A percentile compares a stretch with the other conserved stretches of the same genome.
Evolutionary conservation across 2,888 invertebrate genomes (phyloP).

Genomic region (Noctua comes): DNA sequence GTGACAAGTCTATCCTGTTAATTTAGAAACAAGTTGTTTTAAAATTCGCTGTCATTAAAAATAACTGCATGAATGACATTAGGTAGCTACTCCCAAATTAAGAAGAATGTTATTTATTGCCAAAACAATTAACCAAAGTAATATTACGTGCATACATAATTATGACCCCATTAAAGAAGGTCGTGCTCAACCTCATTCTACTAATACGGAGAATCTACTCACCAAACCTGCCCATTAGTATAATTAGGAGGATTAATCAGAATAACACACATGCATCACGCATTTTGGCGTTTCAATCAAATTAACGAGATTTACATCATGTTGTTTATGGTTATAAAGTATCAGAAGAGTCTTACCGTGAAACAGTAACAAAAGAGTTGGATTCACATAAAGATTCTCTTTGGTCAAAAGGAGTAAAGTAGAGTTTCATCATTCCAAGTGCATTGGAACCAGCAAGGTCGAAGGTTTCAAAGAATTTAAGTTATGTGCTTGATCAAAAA

Average conservation of each 20-base stretch:
- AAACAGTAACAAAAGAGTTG: constrained; percentile 7
- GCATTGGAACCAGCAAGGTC: constrained; percentile 6
- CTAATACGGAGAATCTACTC: constrained; percentile 27
- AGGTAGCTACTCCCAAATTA: constrained; percentile 10
- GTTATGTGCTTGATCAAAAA: neutral
- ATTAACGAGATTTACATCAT: constrained; percentile 23
- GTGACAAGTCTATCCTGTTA: neutral
- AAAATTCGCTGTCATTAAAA: constrained; percentile 16
- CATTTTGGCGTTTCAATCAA: constrained; percentile 25
- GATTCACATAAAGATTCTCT: neutral
- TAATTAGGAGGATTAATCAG: constrained; percentile 39
- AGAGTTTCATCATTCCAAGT: neutral
- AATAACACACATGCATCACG: constrained; percentile 40
- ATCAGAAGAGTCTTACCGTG: neutral
- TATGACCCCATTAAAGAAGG: constrained; percentile 17
- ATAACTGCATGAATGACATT: constrained; percentile 23
- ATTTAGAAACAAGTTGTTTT: constrained; percentile 15
- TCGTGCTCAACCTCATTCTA: constrained; percentile 18
- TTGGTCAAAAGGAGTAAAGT: neutral
- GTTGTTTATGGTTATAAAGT: constrained; percentile 15
- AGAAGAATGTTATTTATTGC: constrained; percentile 14
- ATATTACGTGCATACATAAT: constrained; percentile 12
- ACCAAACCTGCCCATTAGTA: constrained; percentile 33
- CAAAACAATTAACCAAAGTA: constrained; percentile 4
- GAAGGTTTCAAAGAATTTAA: neutral